Evolutionary conservation across 2,113 vertebrate species (phyloP).

Genomic region (Telmatochromis sp.): DNA sequence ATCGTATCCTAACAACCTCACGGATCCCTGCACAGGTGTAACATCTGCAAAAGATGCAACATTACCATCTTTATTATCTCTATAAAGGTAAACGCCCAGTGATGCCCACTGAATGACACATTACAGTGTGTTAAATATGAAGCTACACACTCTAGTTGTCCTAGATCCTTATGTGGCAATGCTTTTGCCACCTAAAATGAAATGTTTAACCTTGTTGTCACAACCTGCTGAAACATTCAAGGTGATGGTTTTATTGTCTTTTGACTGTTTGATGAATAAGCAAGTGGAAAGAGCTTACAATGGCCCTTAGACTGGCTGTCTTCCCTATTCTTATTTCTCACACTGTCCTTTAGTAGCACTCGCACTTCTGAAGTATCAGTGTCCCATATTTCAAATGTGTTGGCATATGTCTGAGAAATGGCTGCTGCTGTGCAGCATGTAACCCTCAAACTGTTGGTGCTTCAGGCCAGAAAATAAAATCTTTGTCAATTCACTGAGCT

Average conservation of each 20-base stretch:
- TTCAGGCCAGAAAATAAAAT: conserved; percentile 18
- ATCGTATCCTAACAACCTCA: neutral
- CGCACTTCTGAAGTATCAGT: neutral
- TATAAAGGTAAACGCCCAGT: neutral
- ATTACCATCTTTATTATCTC: neutral
- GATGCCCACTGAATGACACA: neutral
- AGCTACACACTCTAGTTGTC: neutral
- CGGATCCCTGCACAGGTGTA: neutral
- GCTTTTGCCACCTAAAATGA: neutral
- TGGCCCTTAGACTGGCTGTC: neutral
- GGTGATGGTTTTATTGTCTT: neutral
- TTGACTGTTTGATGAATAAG: neutral
- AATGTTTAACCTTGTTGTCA: neutral
- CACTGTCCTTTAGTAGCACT: neutral
- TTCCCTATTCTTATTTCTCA: neutral
- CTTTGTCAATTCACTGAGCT: conserved; percentile 17
- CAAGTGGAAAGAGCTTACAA: neutral
- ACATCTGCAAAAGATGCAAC: neutral
- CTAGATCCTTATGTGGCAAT: neutral
- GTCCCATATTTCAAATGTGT: conserved; percentile 15
- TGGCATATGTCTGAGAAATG: conserved; percentile 22
- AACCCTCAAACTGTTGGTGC: conserved; percentile 20
- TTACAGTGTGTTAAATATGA: neutral
- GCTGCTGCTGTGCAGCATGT: conserved; percentile 9
- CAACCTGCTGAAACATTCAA: neutral